These are phyloP conservation scores for Lerema accius DNA, from an alignment of 1,140 invertebrate species.

Conservation along the genomic window DNA sequence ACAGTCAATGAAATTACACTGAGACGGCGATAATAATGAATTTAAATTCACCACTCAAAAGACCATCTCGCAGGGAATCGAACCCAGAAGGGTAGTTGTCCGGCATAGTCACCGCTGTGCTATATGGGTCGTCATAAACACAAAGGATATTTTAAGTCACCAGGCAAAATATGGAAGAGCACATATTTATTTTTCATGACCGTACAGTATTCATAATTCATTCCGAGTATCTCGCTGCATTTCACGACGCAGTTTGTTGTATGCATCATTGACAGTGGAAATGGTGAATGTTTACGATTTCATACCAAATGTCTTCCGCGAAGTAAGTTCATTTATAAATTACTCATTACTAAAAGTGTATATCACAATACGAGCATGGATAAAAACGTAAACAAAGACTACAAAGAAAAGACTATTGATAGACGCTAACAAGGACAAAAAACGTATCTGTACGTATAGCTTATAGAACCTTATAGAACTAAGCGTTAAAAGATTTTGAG, in stretches of 20 bases:
- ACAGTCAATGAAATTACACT: too few species aligned
- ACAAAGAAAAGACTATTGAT: neutral
- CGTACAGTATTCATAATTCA: constrained; percentile 23
- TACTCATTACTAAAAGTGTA: neutral
- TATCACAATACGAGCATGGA: neutral
- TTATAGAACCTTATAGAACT: too few species aligned
- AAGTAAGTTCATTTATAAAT: neutral
- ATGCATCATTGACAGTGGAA: constrained; percentile 10
- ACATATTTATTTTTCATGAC: constrained; percentile 31
- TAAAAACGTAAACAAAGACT: neutral
- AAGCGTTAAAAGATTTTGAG: too few species aligned
- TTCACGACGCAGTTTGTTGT: constrained; percentile 22
- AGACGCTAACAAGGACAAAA: too few species aligned
- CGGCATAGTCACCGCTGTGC: too few species aligned
- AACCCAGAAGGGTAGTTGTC: too few species aligned
- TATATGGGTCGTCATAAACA: too few species aligned
- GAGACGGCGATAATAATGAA: too few species aligned
- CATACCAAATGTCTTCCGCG: neutral
- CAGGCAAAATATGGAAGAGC: constrained; percentile 15
- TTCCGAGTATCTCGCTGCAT: constrained; percentile 18
- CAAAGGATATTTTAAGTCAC: constrained; percentile 16
- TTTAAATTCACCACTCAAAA: too few species aligned
- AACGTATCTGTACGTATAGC: too few species aligned
- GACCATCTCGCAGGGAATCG: too few species aligned
- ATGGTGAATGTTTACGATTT: neutral